Conservation (phyloP, 1,140 invertebrate species). For the Oncopeltus fasciatus region DNA sequence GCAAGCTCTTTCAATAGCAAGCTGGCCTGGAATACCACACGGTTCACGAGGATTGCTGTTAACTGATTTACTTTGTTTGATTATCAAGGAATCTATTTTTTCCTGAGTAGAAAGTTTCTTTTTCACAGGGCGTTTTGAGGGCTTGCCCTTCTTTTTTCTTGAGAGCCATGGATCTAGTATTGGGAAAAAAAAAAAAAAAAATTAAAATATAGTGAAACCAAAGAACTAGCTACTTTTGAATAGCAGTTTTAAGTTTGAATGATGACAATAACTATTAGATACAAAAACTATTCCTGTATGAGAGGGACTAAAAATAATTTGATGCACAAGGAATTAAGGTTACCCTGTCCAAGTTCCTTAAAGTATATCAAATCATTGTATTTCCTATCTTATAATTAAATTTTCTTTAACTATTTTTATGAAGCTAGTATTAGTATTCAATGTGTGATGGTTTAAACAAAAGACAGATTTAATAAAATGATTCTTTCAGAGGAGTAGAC, state of each 20-base stretch:
- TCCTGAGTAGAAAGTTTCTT: constrained; percentile 56
- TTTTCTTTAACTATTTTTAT: too few species aligned
- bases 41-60: neutral
- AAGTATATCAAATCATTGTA: too few species aligned
- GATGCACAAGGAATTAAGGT: too few species aligned
- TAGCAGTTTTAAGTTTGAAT: neutral
- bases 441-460: too few species aligned
- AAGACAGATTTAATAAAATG: too few species aligned
- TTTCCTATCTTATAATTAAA: too few species aligned
- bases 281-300: too few species aligned
- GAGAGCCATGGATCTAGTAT: constrained; percentile 64
- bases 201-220: neutral
- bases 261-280: too few species aligned
- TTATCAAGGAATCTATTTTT: constrained; percentile 38
- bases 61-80: constrained; percentile 16
- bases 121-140: constrained; percentile 48
- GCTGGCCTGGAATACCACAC: constrained; percentile 25
- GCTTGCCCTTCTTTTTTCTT: constrained; percentile 49
- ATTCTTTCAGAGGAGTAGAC: too few species aligned
- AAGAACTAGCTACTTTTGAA: neutral
- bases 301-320: too few species aligned
- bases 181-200: neutral
- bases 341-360: too few species aligned
- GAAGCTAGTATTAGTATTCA: too few species aligned
- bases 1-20: constrained; percentile 72